These are phyloP conservation scores for Poeciliopsis paucimaculata DNA, from an alignment of 2,797 vertebrate species.

Conservation along the genomic window DNA sequence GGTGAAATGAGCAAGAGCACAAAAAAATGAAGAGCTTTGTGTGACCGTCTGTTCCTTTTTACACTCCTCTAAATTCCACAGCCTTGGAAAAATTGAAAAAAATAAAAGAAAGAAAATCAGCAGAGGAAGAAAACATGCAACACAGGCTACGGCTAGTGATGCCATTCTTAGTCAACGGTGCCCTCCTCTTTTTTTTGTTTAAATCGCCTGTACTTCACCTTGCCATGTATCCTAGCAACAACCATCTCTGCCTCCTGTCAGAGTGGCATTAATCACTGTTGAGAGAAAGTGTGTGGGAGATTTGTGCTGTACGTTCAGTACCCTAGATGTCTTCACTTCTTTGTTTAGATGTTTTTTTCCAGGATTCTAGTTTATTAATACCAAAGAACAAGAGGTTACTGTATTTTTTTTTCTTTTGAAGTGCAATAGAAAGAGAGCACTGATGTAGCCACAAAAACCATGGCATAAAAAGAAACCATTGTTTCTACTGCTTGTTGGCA, in stretches of 20 bases:
- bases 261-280: slow-evolving; percentile 82
- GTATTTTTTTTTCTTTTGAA: neutral
- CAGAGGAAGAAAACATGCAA: slow-evolving; percentile 33
- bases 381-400: slow-evolving; percentile 11
- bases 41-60: slow-evolving; percentile 21
- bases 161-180: slow-evolving; percentile 59
- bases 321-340: slow-evolving; percentile 52
- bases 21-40: slow-evolving; percentile 31
- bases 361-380: slow-evolving; percentile 34
- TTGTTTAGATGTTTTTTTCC: slow-evolving; percentile 43
- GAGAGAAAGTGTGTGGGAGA: slow-evolving; percentile 79
- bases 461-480: neutral
- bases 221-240: slow-evolving; percentile 87
- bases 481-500: slow-evolving; percentile 3
- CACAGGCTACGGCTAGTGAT: slow-evolving; percentile 48
- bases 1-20: slow-evolving; percentile 48
- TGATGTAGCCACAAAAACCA: slow-evolving; percentile 16
- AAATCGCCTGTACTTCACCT: slow-evolving; percentile 82
- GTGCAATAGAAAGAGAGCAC: slow-evolving; percentile 6
- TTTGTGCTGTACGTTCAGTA: slow-evolving; percentile 60
- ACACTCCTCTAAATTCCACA: slow-evolving; percentile 28
- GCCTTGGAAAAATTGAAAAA: slow-evolving; percentile 36
- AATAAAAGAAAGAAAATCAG: slow-evolving; percentile 35
- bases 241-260: slow-evolving; percentile 80
- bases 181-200: slow-evolving; percentile 67